Evolutionary conservation across 1,140 invertebrate genomes (phyloP), one percentile per base, ranked within the genome.

Genomic region (Leptoteleia sp.): DNA sequence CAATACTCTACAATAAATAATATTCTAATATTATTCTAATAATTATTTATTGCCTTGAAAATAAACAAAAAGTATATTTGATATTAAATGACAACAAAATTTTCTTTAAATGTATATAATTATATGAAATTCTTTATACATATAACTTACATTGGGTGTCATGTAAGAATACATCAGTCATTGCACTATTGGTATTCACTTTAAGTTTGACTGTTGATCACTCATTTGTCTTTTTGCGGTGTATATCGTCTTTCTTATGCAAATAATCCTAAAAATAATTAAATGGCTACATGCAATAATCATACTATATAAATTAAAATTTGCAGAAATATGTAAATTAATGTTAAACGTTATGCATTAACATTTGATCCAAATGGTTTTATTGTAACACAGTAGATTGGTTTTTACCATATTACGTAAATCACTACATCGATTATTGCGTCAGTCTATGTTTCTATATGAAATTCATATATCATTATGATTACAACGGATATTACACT

Each of bases 91-190:
- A 68, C 33, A 15, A 37, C 12, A 47, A 6, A 11, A 0, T 3
- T 55, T 47, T 48, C 15, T 64, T 59, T 65, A 6, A 67, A 54
- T 75, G 33, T 76, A 77, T 77, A 77, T 77, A 77, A 70, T 77
- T 76, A 64, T 70, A 68, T 31, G 40, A 64, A 77, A 68, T 50
- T 70, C 59, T 77, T 77, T 77, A 70, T 77, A 77, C 65, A 77
- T 65, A n/a, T 50, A 35, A 57, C 57, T 77, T 65, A 77, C 65
- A 77, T 42, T 47, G 43, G 62, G 59, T 40, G 27, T 43, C 54
- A 67, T 62, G 38, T 70, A 59, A 50, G 37, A 77, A 7, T 77
- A 70, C 65, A 77, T 77, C 65, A 70, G 59, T 77, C 73, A 77
- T 77, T 77, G 73, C 73, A 77, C 73, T 77, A 77, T 52, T 29